Evolutionary conservation across 2,113 vertebrate species (phyloP), one percentile per base, ranked within the genome.

Genomic region (Aramus guarauna): DNA sequence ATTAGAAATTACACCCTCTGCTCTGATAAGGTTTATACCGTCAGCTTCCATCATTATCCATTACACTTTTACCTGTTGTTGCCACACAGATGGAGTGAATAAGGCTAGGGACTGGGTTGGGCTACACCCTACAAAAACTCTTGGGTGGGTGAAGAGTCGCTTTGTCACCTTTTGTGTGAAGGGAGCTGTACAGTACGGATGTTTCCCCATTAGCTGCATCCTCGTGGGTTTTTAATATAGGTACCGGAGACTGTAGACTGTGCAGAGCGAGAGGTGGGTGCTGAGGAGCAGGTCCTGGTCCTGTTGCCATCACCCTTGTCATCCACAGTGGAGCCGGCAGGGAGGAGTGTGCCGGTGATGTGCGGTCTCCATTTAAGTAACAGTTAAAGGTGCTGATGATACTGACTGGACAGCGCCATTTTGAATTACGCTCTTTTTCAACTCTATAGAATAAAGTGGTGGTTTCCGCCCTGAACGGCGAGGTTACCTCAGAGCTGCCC

Each of bases 91-190:
- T 9, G 37, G 73, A 22, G 23, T 17, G 32, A 72, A 4, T 13
- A 10, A 18, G 50, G 64, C n/a, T 17, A 11, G n/a, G 58, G 37
- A 8, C 36, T 19, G 58, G 22, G 14, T 8, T 34, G 43, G 32
- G 36, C 41, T 56, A 3, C 43, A 13, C 36, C 26, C 36, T 55
- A 15, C 64, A 69, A 13, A 41, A 63, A 17, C 48, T 30, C n/a
- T 24, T 16, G 1, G 1, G 41, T 21, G 0, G 1, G 22, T 16
- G 20, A 37, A 14, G 3, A 21, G 50, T 64, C 2, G 1, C 17
- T 36, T 69, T 41, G 11, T 45, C 55, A 21, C 68, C 39, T 59
- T 73, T 18, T 26, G 17, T 14, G 16, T n/a, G 45, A 60, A 59
- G 37, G 37, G 34, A 86, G 75, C 75, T 27, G 39, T n/a, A 30